A percentile compares a stretch with the other conserved stretches of the same genome.
Evolutionary conservation across 2,113 vertebrate species (phyloP).

Genomic region (Mesembrinibis cayennensis): DNA sequence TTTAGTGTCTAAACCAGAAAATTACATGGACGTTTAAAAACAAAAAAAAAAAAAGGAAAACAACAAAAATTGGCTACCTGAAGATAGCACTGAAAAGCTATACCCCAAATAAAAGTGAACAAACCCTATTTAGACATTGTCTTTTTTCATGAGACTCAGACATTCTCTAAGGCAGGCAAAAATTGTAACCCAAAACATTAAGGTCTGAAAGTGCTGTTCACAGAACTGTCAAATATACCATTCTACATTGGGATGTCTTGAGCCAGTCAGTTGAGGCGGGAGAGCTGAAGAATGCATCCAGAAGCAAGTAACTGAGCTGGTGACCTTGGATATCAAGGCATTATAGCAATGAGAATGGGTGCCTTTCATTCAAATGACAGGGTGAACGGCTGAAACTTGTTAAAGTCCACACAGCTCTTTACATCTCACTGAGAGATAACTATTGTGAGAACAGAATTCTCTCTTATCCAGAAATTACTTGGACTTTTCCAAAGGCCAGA

Average conservation of each 20-base stretch:
- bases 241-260: not conserved
- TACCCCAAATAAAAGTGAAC: not conserved
- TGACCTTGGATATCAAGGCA: not conserved
- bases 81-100: not conserved
- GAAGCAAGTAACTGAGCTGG: not conserved
- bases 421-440: not conserved
- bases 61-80: fast-evolving
- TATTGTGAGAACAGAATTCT: not conserved
- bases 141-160: not conserved
- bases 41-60: not conserved
- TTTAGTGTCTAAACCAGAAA: not conserved
- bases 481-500: not conserved
- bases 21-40: not conserved
- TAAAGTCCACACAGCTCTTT: not conserved
- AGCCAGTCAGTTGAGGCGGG: not conserved
- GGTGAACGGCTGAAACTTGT: not conserved
- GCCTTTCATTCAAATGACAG: not conserved
- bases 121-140: not conserved
- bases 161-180: not conserved
- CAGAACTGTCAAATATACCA: not conserved
- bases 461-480: not conserved
- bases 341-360: not conserved
- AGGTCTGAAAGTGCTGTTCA: not conserved
- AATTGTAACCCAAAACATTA: not conserved
- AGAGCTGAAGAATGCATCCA: not conserved